Evolutionary conservation across 1,140 invertebrate species (phyloP).

Genomic region (Caerostris darwini): DNA sequence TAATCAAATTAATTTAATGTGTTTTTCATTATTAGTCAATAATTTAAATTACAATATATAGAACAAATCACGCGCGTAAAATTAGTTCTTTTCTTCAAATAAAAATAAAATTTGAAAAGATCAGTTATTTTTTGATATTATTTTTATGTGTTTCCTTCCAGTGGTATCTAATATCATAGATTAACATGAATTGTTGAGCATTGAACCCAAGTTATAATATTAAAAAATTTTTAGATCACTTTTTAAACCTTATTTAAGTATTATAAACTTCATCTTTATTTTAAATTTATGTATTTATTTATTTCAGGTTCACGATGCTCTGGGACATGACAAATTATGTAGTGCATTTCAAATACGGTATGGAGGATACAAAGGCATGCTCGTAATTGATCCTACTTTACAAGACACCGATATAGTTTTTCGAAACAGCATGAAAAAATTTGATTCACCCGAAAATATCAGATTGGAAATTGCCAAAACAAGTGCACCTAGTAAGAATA

Average conservation of each 20-base stretch:
- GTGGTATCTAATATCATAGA: too few relatives aligned
- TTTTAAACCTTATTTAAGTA: background rate
- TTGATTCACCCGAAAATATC: conserved; percentile 72
- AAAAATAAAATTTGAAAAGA: too few relatives aligned
- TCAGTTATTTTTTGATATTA: too few relatives aligned
- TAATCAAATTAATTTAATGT: too few relatives aligned
- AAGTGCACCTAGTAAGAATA: conserved; percentile 72
- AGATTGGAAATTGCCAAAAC: conserved; percentile 77
- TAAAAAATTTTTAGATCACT: background rate
- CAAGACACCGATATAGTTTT: conserved; percentile 76
- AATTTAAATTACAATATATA: too few relatives aligned
- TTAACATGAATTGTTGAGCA: too few relatives aligned
- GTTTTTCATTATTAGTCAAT: too few relatives aligned
- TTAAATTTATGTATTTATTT: background rate
- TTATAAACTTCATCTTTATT: background rate
- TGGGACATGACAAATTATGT: conserved; percentile 60
- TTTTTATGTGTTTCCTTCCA: too few relatives aligned
- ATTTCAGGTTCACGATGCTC: conserved; percentile 57
- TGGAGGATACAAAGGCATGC: conserved; percentile 79
- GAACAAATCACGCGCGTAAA: too few relatives aligned
- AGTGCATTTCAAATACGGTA: conserved; percentile 79
- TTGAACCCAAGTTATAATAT: background rate
- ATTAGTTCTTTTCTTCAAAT: too few relatives aligned
- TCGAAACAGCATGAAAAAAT: conserved; percentile 79
- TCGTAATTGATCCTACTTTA: conserved; percentile 78